Base-by-base conservation (phyloP, 1,140 invertebrate species). In the Orchestia grillus region DNA sequence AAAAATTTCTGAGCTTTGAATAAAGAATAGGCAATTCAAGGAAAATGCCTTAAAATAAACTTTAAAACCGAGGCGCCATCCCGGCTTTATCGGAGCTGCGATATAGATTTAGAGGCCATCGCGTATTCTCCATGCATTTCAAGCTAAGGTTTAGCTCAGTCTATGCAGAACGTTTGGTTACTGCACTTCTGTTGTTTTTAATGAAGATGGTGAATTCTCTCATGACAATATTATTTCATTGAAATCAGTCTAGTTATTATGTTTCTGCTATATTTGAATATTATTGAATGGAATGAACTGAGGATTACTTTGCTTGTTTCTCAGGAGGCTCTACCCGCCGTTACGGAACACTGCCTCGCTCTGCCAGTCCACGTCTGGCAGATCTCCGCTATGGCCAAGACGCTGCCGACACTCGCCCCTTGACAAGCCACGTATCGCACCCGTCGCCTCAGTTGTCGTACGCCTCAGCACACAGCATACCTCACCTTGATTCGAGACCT, bases 361-460 rank as follows among this genome's bases (percentile, higher is more conserved):
- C 92, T 40, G 41, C 43, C 43, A 94, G 44, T 40, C 44, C 92
- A n/a, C 92, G 44, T 28, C 8, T 45, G 44, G 28, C 43, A n/a
- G 92, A 94, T 94, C 0, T 11, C 3, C 92, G 44, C 16, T 77
- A 77, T 36, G 62, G 11, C 28, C 62, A 77, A 77, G 62, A 77
- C 62, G 62, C 62, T 77, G 28, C 62, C 1, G 62, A 77, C 62
- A 77, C 62, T 23, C 43, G 41, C 8, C 8, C 87, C 23, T 28
- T 40, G 8, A 94, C 92, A 15, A 44, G 43, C 36, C 92, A 44
- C 43, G 0, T 47, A 28, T 44, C 92, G 4, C 92, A 47, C 92
- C 43, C 92, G 16, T 94, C 92, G 0, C 92, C 92, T 47, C 92
- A 94, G 44, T n/a, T 94, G 44, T 91, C 88, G 88, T 94, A 45